phyloP scores from a whole-genome alignment of 1,140 invertebrate genomes.

The Euura saliciscinereae region DNA sequence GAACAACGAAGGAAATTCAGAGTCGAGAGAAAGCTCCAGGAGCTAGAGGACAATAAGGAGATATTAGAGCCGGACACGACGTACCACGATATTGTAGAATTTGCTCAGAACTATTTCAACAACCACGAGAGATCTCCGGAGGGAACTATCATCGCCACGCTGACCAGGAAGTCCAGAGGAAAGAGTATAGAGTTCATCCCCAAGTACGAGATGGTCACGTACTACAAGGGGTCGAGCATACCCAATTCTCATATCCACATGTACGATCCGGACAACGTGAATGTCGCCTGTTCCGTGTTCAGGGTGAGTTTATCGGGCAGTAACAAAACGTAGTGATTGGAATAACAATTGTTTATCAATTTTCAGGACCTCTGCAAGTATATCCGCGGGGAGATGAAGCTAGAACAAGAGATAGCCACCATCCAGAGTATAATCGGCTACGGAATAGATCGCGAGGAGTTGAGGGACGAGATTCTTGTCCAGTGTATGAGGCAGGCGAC shows the following conservation, averaged over 20 bases:
- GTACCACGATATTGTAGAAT: constrained; percentile 88
- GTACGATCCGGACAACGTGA: constrained; percentile 93
- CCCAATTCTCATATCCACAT: constrained; percentile 94
- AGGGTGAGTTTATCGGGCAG: constrained; percentile 66
- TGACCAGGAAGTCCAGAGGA: constrained; percentile 77
- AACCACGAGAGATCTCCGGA: constrained; percentile 84
- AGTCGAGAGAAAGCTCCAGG: constrained; percentile 84
- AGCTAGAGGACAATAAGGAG: constrained; percentile 70
- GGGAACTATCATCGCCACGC: constrained; percentile 87
- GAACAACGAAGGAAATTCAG: constrained; percentile 80
- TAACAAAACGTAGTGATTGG: constrained; percentile 10
- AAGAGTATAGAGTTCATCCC: constrained; percentile 81
- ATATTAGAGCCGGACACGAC: constrained; percentile 58
- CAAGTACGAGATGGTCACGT: constrained; percentile 92
- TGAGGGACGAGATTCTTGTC: constrained; percentile 88
- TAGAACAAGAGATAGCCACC: constrained; percentile 79
- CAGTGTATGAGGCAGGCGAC: constrained; percentile 85
- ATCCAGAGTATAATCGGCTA: constrained; percentile 87
- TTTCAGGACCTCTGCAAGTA: constrained; percentile 84
- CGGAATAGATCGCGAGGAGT: constrained; percentile 86
- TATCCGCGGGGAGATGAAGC: constrained; percentile 81
- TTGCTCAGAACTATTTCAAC: constrained; percentile 93
- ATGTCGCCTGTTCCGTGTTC: constrained; percentile 88
- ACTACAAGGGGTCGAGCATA: constrained; percentile 85
- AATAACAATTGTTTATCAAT: constrained; percentile 7